A percentile compares a stretch with the other conserved stretches of the same genome.
Conservation (phyloP, 1,140 invertebrate species). For the Conopomorpha cramerella region DNA sequence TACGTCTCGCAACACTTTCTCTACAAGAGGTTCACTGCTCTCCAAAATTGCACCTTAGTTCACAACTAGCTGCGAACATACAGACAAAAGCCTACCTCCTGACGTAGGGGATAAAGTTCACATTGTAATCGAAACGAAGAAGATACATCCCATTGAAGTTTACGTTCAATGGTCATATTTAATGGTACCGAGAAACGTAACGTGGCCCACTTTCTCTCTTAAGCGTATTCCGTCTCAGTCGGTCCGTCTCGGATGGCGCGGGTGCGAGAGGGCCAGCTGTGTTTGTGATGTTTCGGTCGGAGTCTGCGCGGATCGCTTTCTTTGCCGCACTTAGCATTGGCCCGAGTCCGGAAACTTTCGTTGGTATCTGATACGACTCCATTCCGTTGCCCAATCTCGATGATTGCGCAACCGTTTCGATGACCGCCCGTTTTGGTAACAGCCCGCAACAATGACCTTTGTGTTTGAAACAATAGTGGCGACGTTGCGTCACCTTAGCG, state of each 20-base stretch:
- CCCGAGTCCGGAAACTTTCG: slow-evolving; percentile 54
- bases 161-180: slow-evolving; percentile 54
- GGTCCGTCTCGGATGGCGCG: slow-evolving; percentile 13
- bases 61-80: no score
- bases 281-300: slow-evolving; percentile 22
- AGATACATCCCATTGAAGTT: slow-evolving; percentile 36
- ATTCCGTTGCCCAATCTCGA: no score
- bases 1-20: slow-evolving; percentile 51
- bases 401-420: no score
- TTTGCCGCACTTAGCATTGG: slow-evolving; percentile 54
- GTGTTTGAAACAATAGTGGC: no score
- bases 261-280: slow-evolving; percentile 34
- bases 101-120: slow-evolving; percentile 16
- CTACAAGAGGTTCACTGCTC: slow-evolving; percentile 47
- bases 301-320: slow-evolving; percentile 47
- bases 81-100: no score
- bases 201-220: slow-evolving; percentile 59
- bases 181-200: slow-evolving; percentile 54
- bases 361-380: slow-evolving; percentile 24
- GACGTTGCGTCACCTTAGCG: no score
- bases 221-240: slow-evolving; percentile 46
- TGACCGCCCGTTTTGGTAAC: no score
- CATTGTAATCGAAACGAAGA: slow-evolving; percentile 7
- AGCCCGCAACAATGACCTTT: no score
- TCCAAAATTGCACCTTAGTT: slow-evolving; percentile 45